Base-by-base conservation (phyloP, 1,140 invertebrate species). In the Bursaphelenchus mucronatus region DNA sequence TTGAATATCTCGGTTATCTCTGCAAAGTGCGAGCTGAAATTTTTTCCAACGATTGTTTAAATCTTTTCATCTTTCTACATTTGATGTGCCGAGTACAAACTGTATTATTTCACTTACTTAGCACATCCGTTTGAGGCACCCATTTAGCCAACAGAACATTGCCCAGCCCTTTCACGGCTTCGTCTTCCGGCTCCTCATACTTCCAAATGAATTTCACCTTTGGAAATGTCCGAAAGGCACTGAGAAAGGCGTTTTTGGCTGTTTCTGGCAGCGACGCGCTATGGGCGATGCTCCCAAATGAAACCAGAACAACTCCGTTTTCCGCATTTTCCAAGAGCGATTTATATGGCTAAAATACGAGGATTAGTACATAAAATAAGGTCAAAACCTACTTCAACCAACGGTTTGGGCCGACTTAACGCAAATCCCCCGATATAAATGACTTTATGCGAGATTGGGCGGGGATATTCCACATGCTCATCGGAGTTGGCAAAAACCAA, bases 131-230 rank as follows among this genome's bases (percentile, higher is more conserved):
- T 47, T 75, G 73, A 39, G 73, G 73, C 19, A 73, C 17, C 73
- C 73, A 75, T 45, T 66, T 61, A 30, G 47, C 52, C 40, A 64
- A 61, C 40, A 61, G 30, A 8, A 75, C 66, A 67, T 75, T 75
- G 3, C 43, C n/a, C 53, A 51, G 30, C 15, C 61, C 65, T 11
- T 61, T 54, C 8, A 67, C 63, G 11, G 67, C 47, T 1, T 62
- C 45, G 40, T 76, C 74, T 11, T 56, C 55, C 3, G 61, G 49
- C 13, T 67, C 54, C 50, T 75, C 73, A 53, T 75, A 75, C 39
- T 75, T 75, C 73, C 73, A 75, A 17, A 75, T 63, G 44, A 75
- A 75, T 9, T 66, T 76, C 44, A 63, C 53, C 6, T 75, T 59
- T 6, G 73, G 73, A 50, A 70, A 74, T 41, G 54, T 17, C 13